Base-by-base conservation (phyloP, 2,888 invertebrate genomes). In the Anticlea derivata region DNA sequence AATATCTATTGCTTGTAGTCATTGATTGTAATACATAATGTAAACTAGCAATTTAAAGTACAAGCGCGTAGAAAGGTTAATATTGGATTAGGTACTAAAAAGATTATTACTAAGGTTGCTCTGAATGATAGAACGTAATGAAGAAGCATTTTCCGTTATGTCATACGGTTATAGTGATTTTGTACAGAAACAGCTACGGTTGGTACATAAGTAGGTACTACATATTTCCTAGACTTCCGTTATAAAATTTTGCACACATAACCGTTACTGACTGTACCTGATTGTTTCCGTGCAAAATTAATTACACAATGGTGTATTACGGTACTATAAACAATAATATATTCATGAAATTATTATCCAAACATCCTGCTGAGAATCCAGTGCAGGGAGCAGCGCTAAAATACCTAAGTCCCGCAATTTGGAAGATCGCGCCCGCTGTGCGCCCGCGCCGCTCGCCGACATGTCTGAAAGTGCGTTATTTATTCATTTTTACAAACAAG, bases 401-500 rank as follows among this genome's bases (percentile, higher is more conserved):
- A 76, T 73, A 75, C 75, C 71, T 73, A 72, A 76, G 71, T 70
- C 75, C 73, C 72, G 74, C 83, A 84, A 86, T 80, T 77, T 80
- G 79, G 82, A 83, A 70, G 79, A 78, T 61, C 78, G 73, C 80
- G 75, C 62, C 65, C 69, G 68, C 73, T 67, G 79, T 68, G 77
- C 82, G 82, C 78, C 73, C 83, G 83, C 79, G 78, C 78, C 65
- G 68, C 68, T 64, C 75, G 73, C 65, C 80, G 74, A 67, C 70
- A 89, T 88, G 89, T 70, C 80, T 70, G 74, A 83, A 85, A 86
- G 88, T 89, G 84, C 86, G 89, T 88, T 83, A 82, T 81, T 86
- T 83, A 83, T 82, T 80, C 82, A 84, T 87, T 85, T 77, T 78
- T 76, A 80, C 70, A 76, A 70, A 73, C 76, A 76, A 70, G 73